Base-by-base conservation (phyloP, 1,140 invertebrate species). In the Vanessa atalanta region DNA sequence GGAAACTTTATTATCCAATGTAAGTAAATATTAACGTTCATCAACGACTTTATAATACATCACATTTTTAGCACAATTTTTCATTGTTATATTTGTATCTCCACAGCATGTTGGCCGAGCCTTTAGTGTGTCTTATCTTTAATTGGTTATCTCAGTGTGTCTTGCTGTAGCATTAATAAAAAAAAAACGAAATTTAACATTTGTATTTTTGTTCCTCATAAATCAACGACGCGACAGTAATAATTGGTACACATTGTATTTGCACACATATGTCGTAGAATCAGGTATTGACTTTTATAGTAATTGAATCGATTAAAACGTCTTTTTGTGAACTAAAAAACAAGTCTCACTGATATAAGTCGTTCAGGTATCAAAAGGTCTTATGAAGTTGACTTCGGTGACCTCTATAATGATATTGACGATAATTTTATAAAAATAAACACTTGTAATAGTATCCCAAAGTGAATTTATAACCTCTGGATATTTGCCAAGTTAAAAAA, bases 141-240 rank as follows among this genome's bases (percentile, higher is more conserved):
- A 2, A 31, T 31, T 31, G 26, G 26, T 31, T 31, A 31, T 31
- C 5, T 31, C 26, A 31, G 26, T 31, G 26, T 31, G 26, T 5
- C 26, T 31, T 2, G 2, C 2, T 31, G 26, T 5, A 31, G 26
- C 26, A 31, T 31, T 31, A 31, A 14, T 51, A 51, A 51, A 1
- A 51, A 50, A 50, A 13, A 14, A 15, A 51, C 50, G n/a, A 2
- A 51, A 51, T 6, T 48, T 48, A 48, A 48, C 9, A 48, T 48
- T 4, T 2, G 47, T 48, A 1, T 14, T 50, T 50, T 14, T 50
- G 4, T 50, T 51, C 8, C 11, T 66, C 50, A 15, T 64, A 51
- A 63, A 65, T 72, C 31, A 50, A 31, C 23, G 71, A 61, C 71
- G 71, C 64, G 71, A 73, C 65, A 16, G 14, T 64, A 67, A 61